Evolutionary conservation across 2,888 invertebrate species (phyloP).

Genomic region (Ischnus inquisitorius): DNA sequence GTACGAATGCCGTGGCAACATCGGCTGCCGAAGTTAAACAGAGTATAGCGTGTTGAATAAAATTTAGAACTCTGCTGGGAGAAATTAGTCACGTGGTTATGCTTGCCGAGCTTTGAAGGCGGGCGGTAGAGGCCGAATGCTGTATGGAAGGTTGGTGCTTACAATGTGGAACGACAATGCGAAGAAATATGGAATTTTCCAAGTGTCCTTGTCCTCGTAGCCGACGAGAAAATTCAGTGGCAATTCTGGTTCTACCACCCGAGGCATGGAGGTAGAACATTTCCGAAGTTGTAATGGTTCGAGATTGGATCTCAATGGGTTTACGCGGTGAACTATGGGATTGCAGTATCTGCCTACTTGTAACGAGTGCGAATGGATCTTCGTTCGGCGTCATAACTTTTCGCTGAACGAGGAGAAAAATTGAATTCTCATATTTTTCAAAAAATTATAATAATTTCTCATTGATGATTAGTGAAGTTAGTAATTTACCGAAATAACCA

Average conservation of each 20-base stretch:
- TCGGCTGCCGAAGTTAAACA: constrained; percentile 46
- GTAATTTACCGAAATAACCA: no score
- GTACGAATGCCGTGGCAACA: constrained; percentile 16
- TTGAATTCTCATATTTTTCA: no score
- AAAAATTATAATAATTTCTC: no score
- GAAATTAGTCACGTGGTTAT: constrained; percentile 57
- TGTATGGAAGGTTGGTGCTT: not conserved
- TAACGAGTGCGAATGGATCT: not conserved
- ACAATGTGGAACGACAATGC: constrained; percentile 43
- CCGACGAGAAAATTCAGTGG: constrained; percentile 37
- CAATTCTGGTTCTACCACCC: constrained; percentile 30
- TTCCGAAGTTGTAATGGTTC: constrained; percentile 51
- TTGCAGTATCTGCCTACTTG: constrained; percentile 19
- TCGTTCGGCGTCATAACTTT: no score
- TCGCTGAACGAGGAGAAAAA: no score
- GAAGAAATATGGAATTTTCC: constrained; percentile 51
- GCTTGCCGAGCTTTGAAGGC: constrained; percentile 31
- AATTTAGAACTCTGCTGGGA: constrained; percentile 58
- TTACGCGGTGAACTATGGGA: constrained; percentile 7
- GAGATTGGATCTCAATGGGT: constrained; percentile 57
- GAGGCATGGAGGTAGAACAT: constrained; percentile 4
- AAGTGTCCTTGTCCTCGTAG: constrained; percentile 43
- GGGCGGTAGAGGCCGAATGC: constrained; percentile 10
- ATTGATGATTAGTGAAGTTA: no score
- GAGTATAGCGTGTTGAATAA: constrained; percentile 54